phyloP scores from a whole-genome alignment of 1,140 invertebrate genomes.

The Drosophila repleta region DNA sequence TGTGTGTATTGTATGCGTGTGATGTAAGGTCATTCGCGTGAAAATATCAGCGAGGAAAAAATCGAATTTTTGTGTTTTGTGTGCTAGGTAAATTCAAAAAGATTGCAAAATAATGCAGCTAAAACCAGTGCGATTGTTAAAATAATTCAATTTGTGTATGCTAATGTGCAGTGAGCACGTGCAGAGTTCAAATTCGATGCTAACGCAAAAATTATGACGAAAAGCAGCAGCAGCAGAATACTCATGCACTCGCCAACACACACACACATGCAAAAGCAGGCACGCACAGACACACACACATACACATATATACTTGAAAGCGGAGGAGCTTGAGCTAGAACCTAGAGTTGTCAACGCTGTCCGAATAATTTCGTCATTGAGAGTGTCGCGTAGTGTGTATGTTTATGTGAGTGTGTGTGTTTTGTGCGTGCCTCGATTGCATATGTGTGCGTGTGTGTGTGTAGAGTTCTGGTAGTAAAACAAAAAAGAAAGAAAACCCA shows the following conservation, averaged over 20 bases:
- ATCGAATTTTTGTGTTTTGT: constrained; percentile 82
- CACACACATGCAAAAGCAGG: constrained; percentile 25
- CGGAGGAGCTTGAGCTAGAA: constrained; percentile 72
- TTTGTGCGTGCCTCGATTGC: constrained; percentile 58
- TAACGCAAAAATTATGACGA: constrained; percentile 64
- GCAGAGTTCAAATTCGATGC: constrained; percentile 52
- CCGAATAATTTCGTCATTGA: constrained; percentile 83
- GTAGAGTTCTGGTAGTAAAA: constrained; percentile 71
- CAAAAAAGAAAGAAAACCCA: constrained; percentile 53
- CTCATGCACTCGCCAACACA: constrained; percentile 14
- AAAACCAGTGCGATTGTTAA: constrained; percentile 39
- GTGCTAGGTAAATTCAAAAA: constrained; percentile 76
- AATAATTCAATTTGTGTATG: constrained; percentile 50
- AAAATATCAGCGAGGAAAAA: constrained; percentile 79
- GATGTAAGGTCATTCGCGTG: constrained; percentile 78
- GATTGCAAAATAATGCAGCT: constrained; percentile 57
- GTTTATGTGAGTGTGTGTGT: constrained; percentile 47
- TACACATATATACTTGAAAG: constrained; percentile 19
- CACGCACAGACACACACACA: constrained; percentile 31
- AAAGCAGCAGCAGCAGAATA: constrained; percentile 60
- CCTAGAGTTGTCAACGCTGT: constrained; percentile 76
- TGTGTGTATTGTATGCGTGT: constrained; percentile 73
- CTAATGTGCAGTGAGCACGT: constrained; percentile 39
- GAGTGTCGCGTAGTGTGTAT: constrained; percentile 51
- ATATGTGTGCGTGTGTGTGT: constrained; percentile 60